A percentile compares a stretch with the other conserved stretches of the same genome.
phyloP scores from a whole-genome alignment of 2,888 invertebrate species.

The Drosophila seclusa region DNA sequence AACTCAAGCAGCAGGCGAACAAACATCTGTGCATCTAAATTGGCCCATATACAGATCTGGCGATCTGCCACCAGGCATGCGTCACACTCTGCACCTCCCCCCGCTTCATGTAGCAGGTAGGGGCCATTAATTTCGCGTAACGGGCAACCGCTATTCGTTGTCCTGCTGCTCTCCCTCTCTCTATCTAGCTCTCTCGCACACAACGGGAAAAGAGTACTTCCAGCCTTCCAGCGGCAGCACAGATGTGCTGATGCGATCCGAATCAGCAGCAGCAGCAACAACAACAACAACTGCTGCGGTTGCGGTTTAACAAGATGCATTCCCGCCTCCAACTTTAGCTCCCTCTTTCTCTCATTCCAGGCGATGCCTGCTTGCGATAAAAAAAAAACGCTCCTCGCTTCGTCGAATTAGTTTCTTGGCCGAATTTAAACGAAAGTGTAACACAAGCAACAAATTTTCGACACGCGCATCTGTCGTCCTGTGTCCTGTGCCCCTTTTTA shows the following conservation, averaged over 20 bases:
- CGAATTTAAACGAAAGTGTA: conserved; percentile 72
- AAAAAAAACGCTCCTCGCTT: conserved; percentile 55
- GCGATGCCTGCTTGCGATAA: conserved; percentile 62
- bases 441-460: conserved; percentile 54
- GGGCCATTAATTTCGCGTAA: conserved; percentile 71
- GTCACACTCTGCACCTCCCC: neutral
- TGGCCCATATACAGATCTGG: conserved; percentile 59
- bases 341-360: neutral
- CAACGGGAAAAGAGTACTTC: conserved; percentile 59
- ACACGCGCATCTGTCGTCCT: conserved; percentile 75
- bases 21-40: conserved; percentile 78
- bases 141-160: conserved; percentile 67
- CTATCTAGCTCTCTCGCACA: conserved; percentile 50
- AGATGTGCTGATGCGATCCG: conserved; percentile 77
- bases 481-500: neutral
- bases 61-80: conserved; percentile 26
- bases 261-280: conserved; percentile 56
- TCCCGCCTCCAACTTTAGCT: conserved; percentile 66
- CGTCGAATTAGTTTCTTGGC: conserved; percentile 64
- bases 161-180: conserved; percentile 32
- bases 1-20: conserved; percentile 49
- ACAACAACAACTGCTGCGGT: conserved; percentile 53
- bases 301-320: conserved; percentile 82
- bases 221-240: conserved; percentile 49
- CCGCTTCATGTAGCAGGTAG: conserved; percentile 36